Base-by-base conservation (phyloP, 2,888 invertebrate species). In the Geophilus truncorum region DNA sequence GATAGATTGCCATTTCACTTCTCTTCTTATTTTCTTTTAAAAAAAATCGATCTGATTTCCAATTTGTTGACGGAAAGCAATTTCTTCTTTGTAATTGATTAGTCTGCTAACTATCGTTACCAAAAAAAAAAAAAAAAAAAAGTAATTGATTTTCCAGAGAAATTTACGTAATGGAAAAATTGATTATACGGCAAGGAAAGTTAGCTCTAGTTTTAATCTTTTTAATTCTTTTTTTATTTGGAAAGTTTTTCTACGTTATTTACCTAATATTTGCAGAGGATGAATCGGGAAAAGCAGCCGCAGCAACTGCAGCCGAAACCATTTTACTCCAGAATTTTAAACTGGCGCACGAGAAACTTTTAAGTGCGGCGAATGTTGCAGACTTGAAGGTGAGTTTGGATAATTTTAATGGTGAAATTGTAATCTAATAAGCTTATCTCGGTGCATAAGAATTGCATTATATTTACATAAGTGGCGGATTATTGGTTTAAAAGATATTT, bases 261-360 rank as follows among this genome's bases (percentile, higher is more conserved):
- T 40, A n/a, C n/a, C n/a, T n/a, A n/a, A n/a, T 40, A 40, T 40
- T 40, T 40, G 57, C 28, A 76, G 30, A 28, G 32, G 76, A 32
- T 76, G 23, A 76, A 4, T 2, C 76, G 28, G 28, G 10, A 15
- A 76, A 30, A 76, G 32, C 32, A 7, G 76, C 76, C 32, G 30
- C 28, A 28, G 32, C 30, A 6, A 28, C 28, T 25, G 76, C 76
- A 76, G 78, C 32, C 36, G 36, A 78, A 15, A 23, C 40, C 1
- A 25, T 32, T 78, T 78, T 78, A 32, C 34, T 78, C 7, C 34
- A 78, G 36, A 78, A 32, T 32, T 78, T 78, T 23, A 32, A 78
- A 34, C 30, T 18, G n/a, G 78, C 30, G 15, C 23, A 32, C 18
- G 78, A 78, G 23, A 23, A 32, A 36, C 40, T 78, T 36, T 23